Base-by-base conservation (phyloP, 1,140 invertebrate genomes). In the Gerris buenoi region DNA sequence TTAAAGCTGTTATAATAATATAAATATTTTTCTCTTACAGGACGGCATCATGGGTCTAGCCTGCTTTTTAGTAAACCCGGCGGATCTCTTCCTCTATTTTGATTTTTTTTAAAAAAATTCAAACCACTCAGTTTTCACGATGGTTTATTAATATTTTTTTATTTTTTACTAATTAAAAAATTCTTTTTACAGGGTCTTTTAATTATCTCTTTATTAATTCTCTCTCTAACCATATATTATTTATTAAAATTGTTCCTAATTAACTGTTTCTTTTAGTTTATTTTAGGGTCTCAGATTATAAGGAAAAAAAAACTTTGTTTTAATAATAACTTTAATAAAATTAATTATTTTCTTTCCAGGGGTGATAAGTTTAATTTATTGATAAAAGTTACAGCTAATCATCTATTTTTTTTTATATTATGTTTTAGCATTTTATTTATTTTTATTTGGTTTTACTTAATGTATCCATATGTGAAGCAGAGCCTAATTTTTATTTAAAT, bases 321-420 rank as follows among this genome's bases (percentile, higher is more conserved):
- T 65, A 28, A n/a, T 33, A 14, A 27, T 22, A 26, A 28, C 18
- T 65, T 18, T 64, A n/a, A 25, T n/a, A 64, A 33, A 28, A 65
- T 23, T 65, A 27, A 65, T 23, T 28, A 22, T 65, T 27, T 14
- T 23, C 27, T 65, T 64, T 64, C 27, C 27, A 65, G 64, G 27
- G 26, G 29, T 27, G 23, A n/a, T 65, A 65, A 63, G n/a, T 63
- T 63, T 25, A n/a, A n/a, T n/a, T n/a, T n/a, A n/a, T n/a, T n/a
- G n/a, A n/a, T n/a, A n/a, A n/a, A n/a, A n/a, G n/a, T n/a, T n/a
- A n/a, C n/a, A n/a, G n/a, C n/a, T n/a, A n/a, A n/a, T n/a, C n/a
- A 46, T 46, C 18, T 46, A 46, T 46, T 5, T 10, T 10, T 46
- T 46, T 46, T 18, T 46, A 5, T 46, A 10, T 10, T 46, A 10